phyloP scores from a whole-genome alignment of 1,140 invertebrate species.

The Probaryconus sp. region DNA sequence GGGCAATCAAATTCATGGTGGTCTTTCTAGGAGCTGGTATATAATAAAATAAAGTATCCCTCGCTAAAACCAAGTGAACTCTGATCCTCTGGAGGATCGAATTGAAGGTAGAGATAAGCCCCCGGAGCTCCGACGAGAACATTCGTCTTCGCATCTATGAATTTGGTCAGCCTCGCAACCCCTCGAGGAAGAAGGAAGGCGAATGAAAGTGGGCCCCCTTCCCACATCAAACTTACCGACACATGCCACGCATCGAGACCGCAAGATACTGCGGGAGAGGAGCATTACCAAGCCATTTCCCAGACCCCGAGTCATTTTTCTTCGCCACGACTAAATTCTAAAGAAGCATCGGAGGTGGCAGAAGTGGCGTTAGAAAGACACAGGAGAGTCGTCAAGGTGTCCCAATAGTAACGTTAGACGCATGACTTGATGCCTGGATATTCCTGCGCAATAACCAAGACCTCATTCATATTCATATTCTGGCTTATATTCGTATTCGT shows the following conservation, averaged over 20 bases:
- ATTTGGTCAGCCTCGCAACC: constrained; percentile 24
- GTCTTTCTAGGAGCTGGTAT: constrained; percentile 11
- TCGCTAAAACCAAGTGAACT: constrained; percentile 44
- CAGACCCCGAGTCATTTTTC: constrained; percentile 9
- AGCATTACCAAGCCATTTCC: no score
- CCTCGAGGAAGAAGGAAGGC: background rate
- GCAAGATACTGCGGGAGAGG: no score
- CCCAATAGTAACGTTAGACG: constrained; percentile 63
- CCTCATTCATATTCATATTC: constrained; percentile 73
- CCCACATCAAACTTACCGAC: no score
- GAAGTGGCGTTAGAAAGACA: constrained; percentile 1
- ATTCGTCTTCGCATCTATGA: constrained; percentile 45
- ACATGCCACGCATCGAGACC: constrained; percentile 3
- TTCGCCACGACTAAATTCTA: constrained; percentile 46
- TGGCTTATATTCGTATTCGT: constrained; percentile 61
- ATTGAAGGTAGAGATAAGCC: constrained; percentile 47
- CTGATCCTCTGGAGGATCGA: constrained; percentile 49
- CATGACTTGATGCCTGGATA: constrained; percentile 64
- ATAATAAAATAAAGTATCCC: constrained; percentile 48
- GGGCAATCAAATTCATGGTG: constrained; percentile 32
- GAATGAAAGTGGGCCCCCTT: no score
- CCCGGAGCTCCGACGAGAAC: constrained; percentile 32
- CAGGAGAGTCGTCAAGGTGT: constrained; percentile 26
- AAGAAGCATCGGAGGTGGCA: constrained; percentile 39
- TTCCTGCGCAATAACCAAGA: constrained; percentile 50